Evolutionary conservation across 2,797 vertebrate genomes (phyloP), one percentile per base, ranked within the genome.

Genomic region (Hemibagrus guttatus): DNA sequence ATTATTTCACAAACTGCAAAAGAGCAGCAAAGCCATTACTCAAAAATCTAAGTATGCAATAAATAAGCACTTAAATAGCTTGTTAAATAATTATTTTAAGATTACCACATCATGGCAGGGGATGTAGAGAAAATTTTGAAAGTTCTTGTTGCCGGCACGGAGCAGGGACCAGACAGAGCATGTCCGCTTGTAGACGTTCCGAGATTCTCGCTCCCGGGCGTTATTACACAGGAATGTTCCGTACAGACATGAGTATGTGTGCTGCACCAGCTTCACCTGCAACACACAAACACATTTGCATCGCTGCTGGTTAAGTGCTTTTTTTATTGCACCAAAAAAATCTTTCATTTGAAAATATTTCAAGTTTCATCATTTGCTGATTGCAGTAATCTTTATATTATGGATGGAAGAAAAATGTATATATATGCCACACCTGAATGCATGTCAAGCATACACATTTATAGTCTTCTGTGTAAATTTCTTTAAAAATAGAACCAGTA

Each of bases 151-250:
- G 92, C 97, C 98, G 0, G 96, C 95, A 87, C 98, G 95, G 46
- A 99, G 96, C 81, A 99, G 96, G 19, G 98, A 99, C 98, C 98
- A 99, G 69, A 98, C 96, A 0, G 98, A 99, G 93, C 98, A 99
- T 46, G 97, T 97, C 85, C 97, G 95, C 89, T 98, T 99, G 92
- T 97, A 97, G 94, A 99, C 95, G 93, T 97, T 98, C 68, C 95
- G 96, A n/a, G 96, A 95, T 90, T 99, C 97, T 23, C 98, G 95
- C 93, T 99, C 98, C 0, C 96, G 96, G 39, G 95, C 96, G 71
- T 98, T 99, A 95, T 99, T 99, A 66, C 98, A 98, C 85, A 99
- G 95, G 94, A 99, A 99, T 0, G 98, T 99, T 78, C 98, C 98
- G 0, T 99, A 99, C 17, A 99, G 97, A 93, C 98, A 99, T 1